A percentile compares a stretch with the other conserved stretches of the same genome.
Conservation (phyloP, 2,113 vertebrate species). For the Diglossa brunneiventris region DNA sequence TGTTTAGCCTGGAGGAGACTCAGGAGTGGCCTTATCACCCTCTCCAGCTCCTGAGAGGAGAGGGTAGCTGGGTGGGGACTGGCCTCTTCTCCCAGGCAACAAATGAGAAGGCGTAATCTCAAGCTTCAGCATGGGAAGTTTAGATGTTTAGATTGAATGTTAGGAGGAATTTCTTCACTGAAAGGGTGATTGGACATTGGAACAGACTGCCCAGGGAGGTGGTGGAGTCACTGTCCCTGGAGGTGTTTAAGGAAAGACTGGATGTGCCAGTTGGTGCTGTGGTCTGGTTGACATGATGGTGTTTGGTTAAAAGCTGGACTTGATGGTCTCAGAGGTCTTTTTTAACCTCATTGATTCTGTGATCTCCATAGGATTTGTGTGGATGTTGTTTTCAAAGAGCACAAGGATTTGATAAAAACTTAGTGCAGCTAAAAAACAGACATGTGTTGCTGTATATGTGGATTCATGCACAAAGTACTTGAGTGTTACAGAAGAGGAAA, state of each 20-base stretch:
- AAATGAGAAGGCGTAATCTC: neutral
- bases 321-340: neutral
- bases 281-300: neutral
- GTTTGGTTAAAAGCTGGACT: neutral
- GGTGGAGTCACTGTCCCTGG: neutral
- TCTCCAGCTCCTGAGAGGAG: neutral
- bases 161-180: neutral
- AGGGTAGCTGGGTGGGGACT: too few relatives aligned
- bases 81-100: neutral
- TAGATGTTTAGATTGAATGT: neutral
- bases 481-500: neutral
- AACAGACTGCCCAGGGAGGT: neutral
- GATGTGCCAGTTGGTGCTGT: neutral
- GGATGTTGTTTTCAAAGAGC: neutral
- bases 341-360: neutral
- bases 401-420: neutral
- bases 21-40: neutral
- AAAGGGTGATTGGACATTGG: neutral
- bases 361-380: neutral
- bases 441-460: fast-evolving
- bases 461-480: neutral
- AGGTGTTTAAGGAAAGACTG: neutral
- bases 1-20: neutral
- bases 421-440: neutral
- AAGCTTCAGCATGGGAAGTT: neutral